phyloP scores from a whole-genome alignment of 1,140 invertebrate species.

The Metopolophium dirhodum region DNA sequence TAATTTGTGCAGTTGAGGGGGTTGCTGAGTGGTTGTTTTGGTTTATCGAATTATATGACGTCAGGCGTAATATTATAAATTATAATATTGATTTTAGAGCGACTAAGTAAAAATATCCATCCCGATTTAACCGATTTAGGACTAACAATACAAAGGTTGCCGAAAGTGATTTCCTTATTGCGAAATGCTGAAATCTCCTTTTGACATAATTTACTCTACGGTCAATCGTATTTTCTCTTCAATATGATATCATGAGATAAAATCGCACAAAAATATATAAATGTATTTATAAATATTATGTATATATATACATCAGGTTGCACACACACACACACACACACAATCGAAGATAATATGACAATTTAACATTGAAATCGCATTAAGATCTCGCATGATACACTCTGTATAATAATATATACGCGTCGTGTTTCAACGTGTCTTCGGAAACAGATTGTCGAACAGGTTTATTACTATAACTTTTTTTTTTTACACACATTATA shows the following conservation, averaged over 20 bases:
- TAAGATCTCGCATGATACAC: not conserved
- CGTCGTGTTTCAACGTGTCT: not conserved
- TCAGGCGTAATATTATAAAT: no score
- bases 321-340: not conserved
- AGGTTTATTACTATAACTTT: not conserved
- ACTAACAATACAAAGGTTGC: not conserved
- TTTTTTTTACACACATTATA: not conserved
- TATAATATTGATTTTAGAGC: not conserved
- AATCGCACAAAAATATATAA: not conserved
- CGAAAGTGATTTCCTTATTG: not conserved
- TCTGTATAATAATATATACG: not conserved
- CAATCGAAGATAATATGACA: not conserved
- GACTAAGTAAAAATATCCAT: not conserved
- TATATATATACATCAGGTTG: not conserved
- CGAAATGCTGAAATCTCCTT: not conserved
- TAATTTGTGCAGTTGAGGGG: not conserved
- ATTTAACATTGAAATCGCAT: conserved; percentile 3
- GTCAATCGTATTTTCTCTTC: not conserved
- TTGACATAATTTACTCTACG: not conserved
- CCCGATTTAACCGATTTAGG: not conserved
- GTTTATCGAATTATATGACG: not conserved
- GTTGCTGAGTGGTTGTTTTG: not conserved
- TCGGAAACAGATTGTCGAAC: not conserved
- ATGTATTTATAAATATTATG: not conserved
- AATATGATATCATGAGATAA: not conserved